Percentiles rank a stretch among this genome's conserved stretches.
Conservation (phyloP, 2,797 vertebrate genomes). For the Podargus strigoides region DNA sequence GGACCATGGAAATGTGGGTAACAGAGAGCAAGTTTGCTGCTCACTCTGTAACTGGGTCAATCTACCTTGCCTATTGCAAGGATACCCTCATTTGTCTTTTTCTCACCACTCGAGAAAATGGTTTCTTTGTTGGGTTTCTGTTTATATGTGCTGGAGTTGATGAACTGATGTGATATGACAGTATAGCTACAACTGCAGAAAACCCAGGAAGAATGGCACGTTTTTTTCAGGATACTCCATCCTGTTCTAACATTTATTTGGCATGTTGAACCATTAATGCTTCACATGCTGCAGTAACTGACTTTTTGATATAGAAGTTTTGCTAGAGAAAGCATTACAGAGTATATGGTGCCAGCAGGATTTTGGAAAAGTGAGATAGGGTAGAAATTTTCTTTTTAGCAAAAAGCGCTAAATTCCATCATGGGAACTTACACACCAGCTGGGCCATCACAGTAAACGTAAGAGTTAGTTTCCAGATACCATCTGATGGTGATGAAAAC, state of each 20-base stretch:
- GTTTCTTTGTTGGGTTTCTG: neutral
- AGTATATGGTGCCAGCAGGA: neutral
- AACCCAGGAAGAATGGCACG: neutral
- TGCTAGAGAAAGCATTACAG: neutral
- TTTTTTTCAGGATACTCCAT: neutral
- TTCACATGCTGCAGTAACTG: neutral
- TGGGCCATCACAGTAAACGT: neutral
- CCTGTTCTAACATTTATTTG: neutral
- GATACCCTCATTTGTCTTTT: neutral
- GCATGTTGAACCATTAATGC: neutral
- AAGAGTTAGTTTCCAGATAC: neutral
- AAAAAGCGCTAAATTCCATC: neutral
- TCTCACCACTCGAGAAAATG: neutral
- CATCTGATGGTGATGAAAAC: neutral
- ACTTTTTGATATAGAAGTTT: neutral
- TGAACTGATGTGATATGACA: neutral
- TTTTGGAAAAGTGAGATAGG: neutral
- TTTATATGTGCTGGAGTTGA: rapidly evolving
- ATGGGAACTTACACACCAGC: neutral
- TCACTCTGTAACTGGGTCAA: neutral
- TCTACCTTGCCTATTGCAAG: neutral
- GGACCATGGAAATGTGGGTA: rapidly evolving
- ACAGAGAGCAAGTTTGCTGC: neutral
- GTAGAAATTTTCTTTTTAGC: neutral
- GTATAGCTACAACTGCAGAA: neutral